phyloP scores from a whole-genome alignment of 1,140 invertebrate genomes.

The Planococcus citri region DNA sequence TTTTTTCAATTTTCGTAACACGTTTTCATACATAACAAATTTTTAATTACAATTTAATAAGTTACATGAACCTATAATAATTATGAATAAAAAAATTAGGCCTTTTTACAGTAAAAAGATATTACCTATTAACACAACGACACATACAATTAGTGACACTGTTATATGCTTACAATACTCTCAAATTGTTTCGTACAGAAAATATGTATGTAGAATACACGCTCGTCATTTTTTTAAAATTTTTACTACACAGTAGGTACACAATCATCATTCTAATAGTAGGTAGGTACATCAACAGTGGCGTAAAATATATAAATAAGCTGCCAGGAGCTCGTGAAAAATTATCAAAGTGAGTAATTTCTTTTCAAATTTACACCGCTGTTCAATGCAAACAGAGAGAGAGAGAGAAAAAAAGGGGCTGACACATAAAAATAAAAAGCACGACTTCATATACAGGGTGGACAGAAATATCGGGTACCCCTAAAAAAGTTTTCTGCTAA shows the following conservation, averaged over 20 bases:
- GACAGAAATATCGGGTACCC: too few species aligned
- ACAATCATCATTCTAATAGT: too few species aligned
- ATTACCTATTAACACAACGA: neutral
- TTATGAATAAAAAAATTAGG: slow-evolving; percentile 1
- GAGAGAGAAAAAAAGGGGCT: slow-evolving; percentile 3
- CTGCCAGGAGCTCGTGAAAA: too few species aligned
- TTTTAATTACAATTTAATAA: neutral
- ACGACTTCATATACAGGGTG: slow-evolving; percentile 16
- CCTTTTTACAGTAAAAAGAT: neutral
- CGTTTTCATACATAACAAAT: neutral
- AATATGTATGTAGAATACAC: neutral
- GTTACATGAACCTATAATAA: neutral
- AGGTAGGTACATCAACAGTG: neutral
- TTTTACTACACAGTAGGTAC: too few species aligned
- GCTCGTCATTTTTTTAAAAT: too few species aligned
- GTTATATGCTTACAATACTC: neutral
- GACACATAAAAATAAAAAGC: slow-evolving; percentile 21
- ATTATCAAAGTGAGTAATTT: neutral
- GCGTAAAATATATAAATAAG: neutral
- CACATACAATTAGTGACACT: neutral
- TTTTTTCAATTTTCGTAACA: neutral
- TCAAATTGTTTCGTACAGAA: neutral
- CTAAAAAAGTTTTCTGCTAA: too few species aligned
- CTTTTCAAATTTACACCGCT: neutral
- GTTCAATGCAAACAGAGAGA: neutral